Evolutionary conservation across 2,113 vertebrate species (phyloP).

Genomic region (Xiphophorus hellerii): DNA sequence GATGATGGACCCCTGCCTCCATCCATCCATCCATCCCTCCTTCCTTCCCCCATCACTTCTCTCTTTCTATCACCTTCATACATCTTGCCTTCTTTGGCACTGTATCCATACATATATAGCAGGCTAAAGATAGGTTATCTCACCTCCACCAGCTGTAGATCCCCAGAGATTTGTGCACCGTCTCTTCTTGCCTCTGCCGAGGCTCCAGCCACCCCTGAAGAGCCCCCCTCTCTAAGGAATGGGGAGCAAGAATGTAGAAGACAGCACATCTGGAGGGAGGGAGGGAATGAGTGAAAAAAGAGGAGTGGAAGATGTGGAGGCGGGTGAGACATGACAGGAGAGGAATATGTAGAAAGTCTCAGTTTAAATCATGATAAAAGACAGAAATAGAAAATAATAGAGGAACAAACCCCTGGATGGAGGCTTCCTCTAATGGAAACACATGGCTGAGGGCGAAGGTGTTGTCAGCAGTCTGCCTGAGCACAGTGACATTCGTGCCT

Average conservation of each 20-base stretch:
- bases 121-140: conserved; percentile 80
- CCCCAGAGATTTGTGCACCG: conserved; percentile 64
- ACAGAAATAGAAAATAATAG: conserved; percentile 98
- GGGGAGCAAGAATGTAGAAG: conserved; percentile 12
- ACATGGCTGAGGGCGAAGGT: conserved; percentile 96
- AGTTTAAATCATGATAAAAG: conserved; percentile 99
- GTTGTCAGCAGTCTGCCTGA: conserved; percentile 93
- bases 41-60: conserved; percentile 13
- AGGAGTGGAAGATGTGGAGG: conserved; percentile 10
- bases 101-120: conserved; percentile 54
- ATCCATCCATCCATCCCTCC: conserved; percentile 48
- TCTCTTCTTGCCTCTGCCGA: conserved; percentile 57
- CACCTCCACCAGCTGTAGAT: conserved; percentile 73
- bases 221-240: conserved; percentile 5
- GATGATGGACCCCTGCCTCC: conserved; percentile 69
- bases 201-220: conserved; percentile 69
- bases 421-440: conserved; percentile 95
- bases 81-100: conserved; percentile 71
- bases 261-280: conserved; percentile 40
- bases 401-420: conserved; percentile 91
- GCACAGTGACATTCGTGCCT: conserved; percentile 91
- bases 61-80: conserved; percentile 57
- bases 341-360: conserved; percentile 94
- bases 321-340: conserved; percentile 86
- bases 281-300: conserved; percentile 16